phyloP scores from a whole-genome alignment of 2,797 vertebrate species.

The Kryptopterus vitreolus region DNA sequence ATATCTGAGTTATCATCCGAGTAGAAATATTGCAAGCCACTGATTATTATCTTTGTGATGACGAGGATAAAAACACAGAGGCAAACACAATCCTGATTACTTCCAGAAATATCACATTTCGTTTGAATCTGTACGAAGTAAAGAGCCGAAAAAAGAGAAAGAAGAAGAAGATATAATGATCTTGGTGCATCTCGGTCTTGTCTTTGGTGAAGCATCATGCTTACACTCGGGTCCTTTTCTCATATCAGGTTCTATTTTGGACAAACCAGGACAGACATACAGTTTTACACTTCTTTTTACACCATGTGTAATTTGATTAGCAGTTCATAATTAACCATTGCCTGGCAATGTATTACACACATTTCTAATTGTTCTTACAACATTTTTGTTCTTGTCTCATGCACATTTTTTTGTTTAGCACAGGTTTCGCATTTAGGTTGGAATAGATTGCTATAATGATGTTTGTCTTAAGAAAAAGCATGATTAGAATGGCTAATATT shows the following conservation, averaged over 20 bases:
- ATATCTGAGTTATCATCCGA: conserved; percentile 8
- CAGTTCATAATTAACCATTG: background rate
- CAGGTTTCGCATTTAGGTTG: too few species aligned
- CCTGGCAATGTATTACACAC: background rate
- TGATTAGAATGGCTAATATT: too few species aligned
- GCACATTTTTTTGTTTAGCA: background rate
- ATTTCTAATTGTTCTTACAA: background rate
- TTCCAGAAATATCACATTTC: background rate
- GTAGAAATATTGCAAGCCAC: background rate
- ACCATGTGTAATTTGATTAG: background rate
- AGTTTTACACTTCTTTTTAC: background rate
- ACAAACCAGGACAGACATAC: too few species aligned
- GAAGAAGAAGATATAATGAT: too few species aligned
- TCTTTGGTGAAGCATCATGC: background rate
- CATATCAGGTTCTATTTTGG: background rate
- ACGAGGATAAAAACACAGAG: background rate
- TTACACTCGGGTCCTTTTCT: too few species aligned
- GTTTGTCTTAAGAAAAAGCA: background rate
- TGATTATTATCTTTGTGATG: conserved; percentile 7
- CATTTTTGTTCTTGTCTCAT: background rate
- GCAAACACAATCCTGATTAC: background rate
- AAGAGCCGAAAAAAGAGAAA: too few species aligned
- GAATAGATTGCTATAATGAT: too few species aligned
- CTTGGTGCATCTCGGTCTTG: background rate
- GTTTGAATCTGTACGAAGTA: too few species aligned